Evolutionary conservation across 2,888 invertebrate species (phyloP).

Genomic region (Agrochola lychnidis): DNA sequence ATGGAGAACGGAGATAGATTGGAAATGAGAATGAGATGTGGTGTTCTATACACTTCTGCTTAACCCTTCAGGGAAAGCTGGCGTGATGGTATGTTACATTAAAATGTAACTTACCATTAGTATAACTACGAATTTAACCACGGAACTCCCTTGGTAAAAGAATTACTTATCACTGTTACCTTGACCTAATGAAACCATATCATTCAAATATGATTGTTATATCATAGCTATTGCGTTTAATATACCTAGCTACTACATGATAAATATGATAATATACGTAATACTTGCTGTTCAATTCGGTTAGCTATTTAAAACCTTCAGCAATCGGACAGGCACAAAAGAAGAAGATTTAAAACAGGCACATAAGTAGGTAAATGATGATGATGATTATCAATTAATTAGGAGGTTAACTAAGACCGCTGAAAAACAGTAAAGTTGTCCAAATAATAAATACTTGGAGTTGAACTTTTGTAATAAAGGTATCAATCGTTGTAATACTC

Average conservation of each 20-base stretch:
- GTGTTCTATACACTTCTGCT: not conserved
- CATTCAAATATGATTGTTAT: constrained; percentile 12
- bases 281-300: not conserved
- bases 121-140: not conserved
- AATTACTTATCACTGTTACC: constrained; percentile 9
- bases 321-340: not conserved
- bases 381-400: constrained; percentile 6
- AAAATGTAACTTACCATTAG: not conserved
- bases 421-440: not conserved
- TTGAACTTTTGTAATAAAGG: not conserved
- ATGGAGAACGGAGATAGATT: not conserved
- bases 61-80: not conserved
- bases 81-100: not conserved
- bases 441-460: not conserved
- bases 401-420: too few species aligned
- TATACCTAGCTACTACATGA: not conserved
- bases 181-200: constrained; percentile 35
- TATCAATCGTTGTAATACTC: not conserved
- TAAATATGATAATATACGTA: not conserved
- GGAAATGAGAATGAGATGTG: not conserved
- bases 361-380: not conserved
- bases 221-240: constrained; percentile 1
- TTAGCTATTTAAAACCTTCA: not conserved
- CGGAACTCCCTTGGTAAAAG: constrained; percentile 5
- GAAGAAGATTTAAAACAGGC: not conserved